phyloP scores from a whole-genome alignment of 2,113 vertebrate genomes.

The Scomber japonicus region DNA sequence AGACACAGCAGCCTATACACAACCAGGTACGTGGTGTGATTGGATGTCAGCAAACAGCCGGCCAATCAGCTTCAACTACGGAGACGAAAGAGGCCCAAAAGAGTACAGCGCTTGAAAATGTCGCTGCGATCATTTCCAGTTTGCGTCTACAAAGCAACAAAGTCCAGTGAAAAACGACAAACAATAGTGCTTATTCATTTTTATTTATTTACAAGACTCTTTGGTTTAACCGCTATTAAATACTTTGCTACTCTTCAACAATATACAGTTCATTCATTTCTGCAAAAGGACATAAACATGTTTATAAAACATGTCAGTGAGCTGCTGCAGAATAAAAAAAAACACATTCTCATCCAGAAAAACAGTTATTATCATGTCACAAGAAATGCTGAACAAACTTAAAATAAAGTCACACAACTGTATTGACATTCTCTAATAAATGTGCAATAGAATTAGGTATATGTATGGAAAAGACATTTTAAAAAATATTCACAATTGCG shows the following conservation, averaged over 20 bases:
- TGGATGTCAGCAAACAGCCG: slow-evolving; percentile 60
- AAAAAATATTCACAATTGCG: slow-evolving; percentile 21
- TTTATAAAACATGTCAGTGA: slow-evolving; percentile 26
- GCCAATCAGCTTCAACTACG: slow-evolving; percentile 68
- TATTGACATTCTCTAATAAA: slow-evolving; percentile 43
- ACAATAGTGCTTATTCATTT: neutral
- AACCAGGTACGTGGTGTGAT: slow-evolving; percentile 72
- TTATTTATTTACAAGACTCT: slow-evolving; percentile 51
- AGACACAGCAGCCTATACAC: slow-evolving; percentile 36
- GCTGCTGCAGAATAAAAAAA: slow-evolving; percentile 20
- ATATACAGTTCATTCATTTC: slow-evolving; percentile 15
- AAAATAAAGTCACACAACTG: neutral
- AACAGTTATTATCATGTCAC: neutral
- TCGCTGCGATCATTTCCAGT: too few relatives aligned
- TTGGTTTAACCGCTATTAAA: slow-evolving; percentile 14
- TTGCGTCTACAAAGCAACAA: neutral
- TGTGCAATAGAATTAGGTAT: slow-evolving; percentile 38
- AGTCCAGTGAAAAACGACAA: neutral
- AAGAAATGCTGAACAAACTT: neutral
- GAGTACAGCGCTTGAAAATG: slow-evolving; percentile 12
- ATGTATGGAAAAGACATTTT: neutral
- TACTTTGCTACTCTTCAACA: slow-evolving; percentile 12
- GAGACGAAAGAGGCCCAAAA: slow-evolving; percentile 24
- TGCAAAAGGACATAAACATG: slow-evolving; percentile 19
- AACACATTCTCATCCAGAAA: slow-evolving; percentile 9